Base-by-base conservation (phyloP, 2,113 vertebrate species). In the Menura novaehollandiae region DNA sequence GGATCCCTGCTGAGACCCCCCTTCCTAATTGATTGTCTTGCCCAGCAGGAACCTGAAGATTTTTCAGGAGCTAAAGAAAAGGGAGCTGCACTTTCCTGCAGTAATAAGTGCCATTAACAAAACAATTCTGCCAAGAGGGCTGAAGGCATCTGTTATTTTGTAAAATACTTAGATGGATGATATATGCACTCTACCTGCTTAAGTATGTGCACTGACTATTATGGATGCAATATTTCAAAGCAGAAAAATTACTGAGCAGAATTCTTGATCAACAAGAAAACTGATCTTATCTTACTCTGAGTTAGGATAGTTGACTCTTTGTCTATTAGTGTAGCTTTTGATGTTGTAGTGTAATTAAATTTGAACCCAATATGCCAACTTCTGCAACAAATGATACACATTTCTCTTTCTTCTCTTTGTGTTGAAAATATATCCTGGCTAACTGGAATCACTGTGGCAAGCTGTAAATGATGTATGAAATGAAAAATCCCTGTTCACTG, bases 391-490 rank as follows among this genome's bases (percentile, higher is more conserved):
- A 97, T 96, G 92, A 95, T 91, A 82, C 60, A 67, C 93, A 88
- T 97, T 96, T 96, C 86, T 75, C 80, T 92, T 88, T 95, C 81
- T 90, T 93, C 59, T 85, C 85, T 93, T 83, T 95, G 85, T 97
- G 86, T 83, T 89, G 91, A 95, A 94, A 97, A 89, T 93, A 89
- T 43, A 88, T 88, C 49, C 94, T 95, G 73, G 68, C 83, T 96
- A 95, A 95, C 91, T 93, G 62, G 85, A 97, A 98, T 91, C 91
- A 92, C 85, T 92, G 92, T 97, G 88, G 88, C 93, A 96, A 97
- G 95, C 88, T 97, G 95, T 95, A 97, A 97, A 97, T 97, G 96
- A 97, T 97, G 96, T 97, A 97, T 97, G 97, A 97, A 97, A 96
- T 97, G 94, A 97, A 96, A 97, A 97, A 96, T 95, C 93, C 76